Conservation (phyloP, 2,888 invertebrate species). For the Alsophila aescularia region DNA sequence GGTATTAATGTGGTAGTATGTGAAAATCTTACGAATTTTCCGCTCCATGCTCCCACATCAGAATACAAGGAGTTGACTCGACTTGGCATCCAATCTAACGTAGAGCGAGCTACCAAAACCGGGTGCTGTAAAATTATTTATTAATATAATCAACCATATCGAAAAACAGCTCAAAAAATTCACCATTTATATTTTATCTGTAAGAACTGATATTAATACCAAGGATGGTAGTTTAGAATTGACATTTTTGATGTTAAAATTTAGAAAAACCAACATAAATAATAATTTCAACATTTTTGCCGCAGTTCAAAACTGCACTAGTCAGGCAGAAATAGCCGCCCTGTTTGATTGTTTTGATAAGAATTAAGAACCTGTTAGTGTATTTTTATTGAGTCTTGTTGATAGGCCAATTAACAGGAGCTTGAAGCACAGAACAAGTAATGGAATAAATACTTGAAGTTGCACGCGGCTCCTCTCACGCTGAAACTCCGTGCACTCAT, state of each 20-base stretch:
- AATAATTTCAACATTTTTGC: slow-evolving; percentile 6
- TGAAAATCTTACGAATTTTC: slow-evolving; percentile 69
- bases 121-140: slow-evolving; percentile 64
- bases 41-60: slow-evolving; percentile 80
- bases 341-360: too few relatives aligned
- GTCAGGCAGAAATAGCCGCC: too few relatives aligned
- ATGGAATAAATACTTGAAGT: too few relatives aligned
- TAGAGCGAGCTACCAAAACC: slow-evolving; percentile 72
- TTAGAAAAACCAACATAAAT: slow-evolving; percentile 12
- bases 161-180: too few relatives aligned
- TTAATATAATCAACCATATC: too few relatives aligned
- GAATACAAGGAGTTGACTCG: slow-evolving; percentile 77
- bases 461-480: too few relatives aligned
- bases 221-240: slow-evolving; percentile 22
- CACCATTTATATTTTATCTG: too few relatives aligned
- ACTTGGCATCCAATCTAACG: slow-evolving; percentile 80
- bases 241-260: slow-evolving; percentile 17
- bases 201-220: slow-evolving; percentile 6
- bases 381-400: neutral
- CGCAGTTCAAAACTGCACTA: too few relatives aligned
- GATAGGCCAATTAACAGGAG: too few relatives aligned
- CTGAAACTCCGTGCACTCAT: too few relatives aligned
- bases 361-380: too few relatives aligned
- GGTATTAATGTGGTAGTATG: neutral
- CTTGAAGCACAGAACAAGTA: too few relatives aligned